These are phyloP conservation scores for Amphipoea lucens DNA, from an alignment of 2,888 invertebrate genomes.

Conservation along the genomic window DNA sequence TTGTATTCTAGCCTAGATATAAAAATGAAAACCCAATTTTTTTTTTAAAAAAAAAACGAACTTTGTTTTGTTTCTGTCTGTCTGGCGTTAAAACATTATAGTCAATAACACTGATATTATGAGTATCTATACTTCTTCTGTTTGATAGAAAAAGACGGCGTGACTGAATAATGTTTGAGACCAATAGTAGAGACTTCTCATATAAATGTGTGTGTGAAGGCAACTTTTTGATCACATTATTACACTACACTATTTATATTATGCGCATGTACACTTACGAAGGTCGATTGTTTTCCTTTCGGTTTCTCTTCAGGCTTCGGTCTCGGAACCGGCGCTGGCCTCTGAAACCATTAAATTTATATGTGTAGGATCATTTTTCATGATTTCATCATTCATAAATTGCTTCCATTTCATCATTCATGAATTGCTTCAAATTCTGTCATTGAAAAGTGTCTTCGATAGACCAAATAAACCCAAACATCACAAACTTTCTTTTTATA, in stretches of 20 bases:
- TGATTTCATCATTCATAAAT: background rate
- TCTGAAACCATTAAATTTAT: conserved; percentile 69
- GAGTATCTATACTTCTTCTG: background rate
- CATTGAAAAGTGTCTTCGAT: background rate
- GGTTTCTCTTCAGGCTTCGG: conserved; percentile 79
- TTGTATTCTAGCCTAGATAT: background rate
- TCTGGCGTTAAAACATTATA: background rate
- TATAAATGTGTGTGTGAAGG: background rate
- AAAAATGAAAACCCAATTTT: background rate
- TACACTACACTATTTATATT: background rate
- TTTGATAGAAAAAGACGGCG: background rate
- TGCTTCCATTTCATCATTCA: too few relatives aligned
- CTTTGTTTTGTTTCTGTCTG: background rate
- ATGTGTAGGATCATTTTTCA: background rate
- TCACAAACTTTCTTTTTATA: background rate
- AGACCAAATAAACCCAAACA: background rate
- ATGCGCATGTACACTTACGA: conserved; percentile 80
- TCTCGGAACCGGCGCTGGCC: conserved; percentile 84
- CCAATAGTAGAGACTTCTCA: background rate
- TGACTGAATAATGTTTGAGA: background rate
- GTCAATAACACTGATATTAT: background rate
- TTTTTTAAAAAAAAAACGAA: too few relatives aligned
- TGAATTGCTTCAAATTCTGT: background rate
- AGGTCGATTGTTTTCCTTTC: conserved; percentile 87
- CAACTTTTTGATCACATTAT: conserved; percentile 1